Percentiles rank a stretch among this genome's conserved stretches.
Evolutionary conservation across 2,797 vertebrate species (phyloP).

Genomic region (Sus cebifrons): DNA sequence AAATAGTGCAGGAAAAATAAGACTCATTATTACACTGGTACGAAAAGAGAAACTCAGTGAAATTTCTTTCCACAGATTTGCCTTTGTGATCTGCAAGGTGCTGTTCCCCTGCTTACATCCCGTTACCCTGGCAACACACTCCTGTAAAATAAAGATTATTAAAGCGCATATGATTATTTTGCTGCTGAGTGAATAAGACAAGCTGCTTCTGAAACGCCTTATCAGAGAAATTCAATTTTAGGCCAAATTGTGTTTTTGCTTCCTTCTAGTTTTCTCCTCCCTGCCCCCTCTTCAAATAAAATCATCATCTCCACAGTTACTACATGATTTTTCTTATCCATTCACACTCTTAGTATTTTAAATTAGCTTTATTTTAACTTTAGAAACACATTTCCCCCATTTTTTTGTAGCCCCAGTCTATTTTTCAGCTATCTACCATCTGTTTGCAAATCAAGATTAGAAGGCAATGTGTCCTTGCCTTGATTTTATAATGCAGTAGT

Average conservation of each 20-base stretch:
- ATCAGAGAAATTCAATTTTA: slow-evolving; percentile 93
- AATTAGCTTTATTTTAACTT: slow-evolving; percentile 82
- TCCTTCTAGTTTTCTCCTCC: slow-evolving; percentile 89
- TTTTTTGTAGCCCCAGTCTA: slow-evolving; percentile 70
- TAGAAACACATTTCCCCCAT: slow-evolving; percentile 81
- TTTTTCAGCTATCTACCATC: slow-evolving; percentile 64
- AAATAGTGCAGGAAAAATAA: slow-evolving; percentile 91
- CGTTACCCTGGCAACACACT: slow-evolving; percentile 92
- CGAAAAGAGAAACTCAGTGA: slow-evolving; percentile 91
- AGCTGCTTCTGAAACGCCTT: slow-evolving; percentile 92
- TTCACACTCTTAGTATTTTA: slow-evolving; percentile 82
- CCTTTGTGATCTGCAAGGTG: slow-evolving; percentile 92
- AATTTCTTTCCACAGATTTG: slow-evolving; percentile 92
- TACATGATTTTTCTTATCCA: slow-evolving; percentile 87
- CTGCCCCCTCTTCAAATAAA: slow-evolving; percentile 89
- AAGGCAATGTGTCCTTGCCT: slow-evolving; percentile 54
- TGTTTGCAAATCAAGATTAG: slow-evolving; percentile 77
- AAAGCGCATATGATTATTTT: slow-evolving; percentile 94
- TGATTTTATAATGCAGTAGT: slow-evolving; percentile 57
- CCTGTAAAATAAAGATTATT: slow-evolving; percentile 95
- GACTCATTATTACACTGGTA: slow-evolving; percentile 90
- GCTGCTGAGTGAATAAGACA: slow-evolving; percentile 92
- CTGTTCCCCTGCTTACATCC: slow-evolving; percentile 92
- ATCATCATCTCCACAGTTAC: slow-evolving; percentile 87
- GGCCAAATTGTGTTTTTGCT: slow-evolving; percentile 91